Evolutionary conservation across 1,140 invertebrate species (phyloP).

Genomic region (Lordiphosa stackelbergi): DNA sequence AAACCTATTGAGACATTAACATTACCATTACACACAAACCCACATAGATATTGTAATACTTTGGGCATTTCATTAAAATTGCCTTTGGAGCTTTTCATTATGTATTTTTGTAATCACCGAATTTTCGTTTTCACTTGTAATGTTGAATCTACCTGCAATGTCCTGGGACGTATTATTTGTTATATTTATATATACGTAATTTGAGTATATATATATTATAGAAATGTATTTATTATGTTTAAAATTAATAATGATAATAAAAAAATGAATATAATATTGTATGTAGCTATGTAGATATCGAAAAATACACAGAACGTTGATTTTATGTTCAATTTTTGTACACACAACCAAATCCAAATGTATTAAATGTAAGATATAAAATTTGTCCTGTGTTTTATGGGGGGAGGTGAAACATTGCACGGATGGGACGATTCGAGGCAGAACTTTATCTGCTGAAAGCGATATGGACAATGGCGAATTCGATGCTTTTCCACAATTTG

Average conservation of each 20-base stretch:
- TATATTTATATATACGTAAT: conserved; percentile 41
- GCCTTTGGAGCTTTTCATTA: conserved; percentile 47
- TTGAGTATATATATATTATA: conserved; percentile 40
- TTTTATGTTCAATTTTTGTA: conserved; percentile 70
- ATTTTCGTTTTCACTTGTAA: conserved; percentile 45
- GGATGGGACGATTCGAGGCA: too few relatives aligned
- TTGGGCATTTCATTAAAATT: conserved; percentile 20
- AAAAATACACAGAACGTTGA: conserved; percentile 42
- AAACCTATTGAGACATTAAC: conserved; percentile 26
- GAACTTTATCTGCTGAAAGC: too few relatives aligned
- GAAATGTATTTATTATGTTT: conserved; percentile 72
- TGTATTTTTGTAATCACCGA: conserved; percentile 53
- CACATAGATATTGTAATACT: conserved; percentile 35
- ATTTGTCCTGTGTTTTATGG: conserved; percentile 11
- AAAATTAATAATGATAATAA: conserved; percentile 36
- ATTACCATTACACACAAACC: conserved; percentile 17
- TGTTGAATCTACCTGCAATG: conserved; percentile 48
- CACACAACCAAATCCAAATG: conserved; percentile 64
- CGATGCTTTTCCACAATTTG: too few relatives aligned
- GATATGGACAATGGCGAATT: too few relatives aligned
- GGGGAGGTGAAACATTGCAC: too few relatives aligned
- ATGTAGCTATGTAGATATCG: conserved; percentile 70
- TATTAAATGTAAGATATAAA: conserved; percentile 64
- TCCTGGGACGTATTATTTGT: conserved; percentile 69
- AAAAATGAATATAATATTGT: conserved; percentile 45